A percentile compares a stretch with the other conserved stretches of the same genome.
Evolutionary conservation across 2,797 vertebrate species (phyloP).

Genomic region (Chaunax sp.): DNA sequence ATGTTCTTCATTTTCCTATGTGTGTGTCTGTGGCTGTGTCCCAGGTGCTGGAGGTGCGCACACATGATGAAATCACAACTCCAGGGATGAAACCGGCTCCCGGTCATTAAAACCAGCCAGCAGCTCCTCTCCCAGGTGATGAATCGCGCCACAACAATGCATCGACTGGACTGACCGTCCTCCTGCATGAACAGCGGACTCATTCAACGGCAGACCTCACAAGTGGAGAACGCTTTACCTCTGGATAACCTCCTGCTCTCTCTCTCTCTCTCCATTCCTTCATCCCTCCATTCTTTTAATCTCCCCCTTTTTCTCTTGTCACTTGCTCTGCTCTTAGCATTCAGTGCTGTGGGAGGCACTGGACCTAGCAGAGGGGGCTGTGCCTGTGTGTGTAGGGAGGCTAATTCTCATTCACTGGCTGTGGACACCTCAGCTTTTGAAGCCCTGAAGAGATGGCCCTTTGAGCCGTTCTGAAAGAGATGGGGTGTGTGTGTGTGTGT

Average conservation of each 20-base stretch:
- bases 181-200: slow-evolving; percentile 5
- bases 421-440: slow-evolving; percentile 77
- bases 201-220: slow-evolving; percentile 15
- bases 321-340: slow-evolving; percentile 38
- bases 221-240: slow-evolving; percentile 54
- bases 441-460: slow-evolving; percentile 81
- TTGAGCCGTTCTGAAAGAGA: slow-evolving; percentile 78
- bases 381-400: slow-evolving; percentile 15
- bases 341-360: slow-evolving; percentile 56
- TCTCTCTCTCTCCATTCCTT: slow-evolving; percentile 35
- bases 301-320: slow-evolving; percentile 25
- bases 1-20: no score
- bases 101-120: slow-evolving; percentile 29
- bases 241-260: slow-evolving; percentile 64
- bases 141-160: slow-evolving; percentile 16
- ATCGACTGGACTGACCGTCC: slow-evolving; percentile 15
- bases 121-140: slow-evolving; percentile 24
- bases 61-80: slow-evolving; percentile 1
- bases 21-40: not conserved
- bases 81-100: not conserved
- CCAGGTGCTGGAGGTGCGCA: slow-evolving; percentile 3
- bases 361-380: slow-evolving; percentile 53
- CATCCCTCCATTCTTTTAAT: slow-evolving; percentile 36
- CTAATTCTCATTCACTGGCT: slow-evolving; percentile 83
- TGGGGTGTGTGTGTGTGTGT: slow-evolving; percentile 33